A percentile compares a stretch with the other conserved stretches of the same genome.
Conservation (phyloP, 2,888 invertebrate species). For the Drosophila buzzatii region DNA sequence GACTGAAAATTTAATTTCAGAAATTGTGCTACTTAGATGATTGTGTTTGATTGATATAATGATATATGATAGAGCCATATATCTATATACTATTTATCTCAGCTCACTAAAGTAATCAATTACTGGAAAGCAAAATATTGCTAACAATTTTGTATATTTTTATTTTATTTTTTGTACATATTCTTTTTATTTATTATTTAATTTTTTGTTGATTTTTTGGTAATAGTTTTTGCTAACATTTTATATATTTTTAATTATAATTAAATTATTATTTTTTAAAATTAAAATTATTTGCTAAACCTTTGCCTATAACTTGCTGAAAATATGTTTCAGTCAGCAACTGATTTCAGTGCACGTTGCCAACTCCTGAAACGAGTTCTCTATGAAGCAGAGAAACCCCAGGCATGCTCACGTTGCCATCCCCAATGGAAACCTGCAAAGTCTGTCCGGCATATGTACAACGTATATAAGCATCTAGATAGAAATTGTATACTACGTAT, state of each 20-base stretch:
- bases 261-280: background rate
- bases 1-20: conserved; percentile 7
- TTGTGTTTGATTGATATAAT: conserved; percentile 11
- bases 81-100: background rate
- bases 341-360: no score
- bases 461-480: conserved; percentile 2
- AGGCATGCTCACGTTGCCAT: conserved; percentile 10
- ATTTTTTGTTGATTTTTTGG: no score
- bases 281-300: background rate
- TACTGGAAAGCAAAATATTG: background rate
- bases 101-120: background rate
- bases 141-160: background rate
- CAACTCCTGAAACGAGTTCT: background rate
- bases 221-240: background rate
- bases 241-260: background rate
- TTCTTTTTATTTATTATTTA: no score
- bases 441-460: conserved; percentile 5
- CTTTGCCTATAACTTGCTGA: background rate
- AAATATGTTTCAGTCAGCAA: background rate
- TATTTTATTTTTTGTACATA: no score
- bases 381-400: background rate
- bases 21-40: background rate
- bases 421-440: conserved; percentile 25
- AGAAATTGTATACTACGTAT: background rate
- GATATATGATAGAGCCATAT: background rate